These are phyloP conservation scores for Stenodera caucasica DNA, from an alignment of 2,888 invertebrate genomes.

Conservation along the genomic window DNA sequence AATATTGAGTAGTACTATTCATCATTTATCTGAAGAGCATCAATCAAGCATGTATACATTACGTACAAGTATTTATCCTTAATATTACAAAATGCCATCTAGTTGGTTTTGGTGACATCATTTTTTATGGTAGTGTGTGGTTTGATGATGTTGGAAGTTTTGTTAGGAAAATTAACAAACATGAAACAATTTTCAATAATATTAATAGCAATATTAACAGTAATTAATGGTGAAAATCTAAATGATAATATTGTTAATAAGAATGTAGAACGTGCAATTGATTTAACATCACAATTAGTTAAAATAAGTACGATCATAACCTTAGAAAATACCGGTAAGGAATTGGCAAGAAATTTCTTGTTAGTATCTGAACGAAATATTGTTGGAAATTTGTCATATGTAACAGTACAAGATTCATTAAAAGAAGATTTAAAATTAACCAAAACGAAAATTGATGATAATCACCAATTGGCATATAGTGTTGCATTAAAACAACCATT, in stretches of 20 bases:
- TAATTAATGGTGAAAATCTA: constrained; percentile 43
- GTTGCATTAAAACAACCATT: constrained; percentile 63
- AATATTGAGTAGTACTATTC: no score
- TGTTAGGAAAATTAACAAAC: constrained; percentile 19
- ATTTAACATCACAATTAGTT: constrained; percentile 86
- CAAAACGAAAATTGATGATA: constrained; percentile 57
- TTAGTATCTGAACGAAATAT: constrained; percentile 69
- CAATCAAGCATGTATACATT: no score
- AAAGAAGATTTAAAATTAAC: constrained; percentile 61
- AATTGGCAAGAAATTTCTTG: constrained; percentile 69
- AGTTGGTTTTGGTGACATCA: neutral
- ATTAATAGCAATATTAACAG: constrained; percentile 27
- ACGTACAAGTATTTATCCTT: no score
- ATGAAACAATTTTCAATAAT: constrained; percentile 37
- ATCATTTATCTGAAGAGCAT: no score
- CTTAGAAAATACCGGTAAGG: constrained; percentile 80
- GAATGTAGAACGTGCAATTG: constrained; percentile 84
- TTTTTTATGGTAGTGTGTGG: constrained; percentile 4
- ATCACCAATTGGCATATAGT: constrained; percentile 46
- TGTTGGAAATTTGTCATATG: constrained; percentile 69
- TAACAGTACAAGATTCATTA: constrained; percentile 68
- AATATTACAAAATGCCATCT: neutral
- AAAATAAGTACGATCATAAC: constrained; percentile 80
- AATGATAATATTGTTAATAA: constrained; percentile 67
- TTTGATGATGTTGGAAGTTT: constrained; percentile 26